phyloP scores from a whole-genome alignment of 1,140 invertebrate genomes.

The Lethrus apterus region DNA sequence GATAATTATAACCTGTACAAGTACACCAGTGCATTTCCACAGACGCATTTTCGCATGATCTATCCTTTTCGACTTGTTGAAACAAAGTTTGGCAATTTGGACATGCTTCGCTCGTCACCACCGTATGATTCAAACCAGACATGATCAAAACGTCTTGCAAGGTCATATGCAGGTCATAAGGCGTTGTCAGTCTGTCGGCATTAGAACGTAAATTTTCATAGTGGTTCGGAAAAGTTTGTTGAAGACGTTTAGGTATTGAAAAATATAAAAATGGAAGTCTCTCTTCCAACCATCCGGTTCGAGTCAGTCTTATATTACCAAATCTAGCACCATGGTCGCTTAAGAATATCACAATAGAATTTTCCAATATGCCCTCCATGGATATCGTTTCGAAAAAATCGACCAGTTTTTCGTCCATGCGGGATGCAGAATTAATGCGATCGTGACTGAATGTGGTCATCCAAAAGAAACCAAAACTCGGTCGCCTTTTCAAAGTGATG shows the following conservation, averaged over 20 bases:
- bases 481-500: slow-evolving; percentile 45
- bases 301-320: slow-evolving; percentile 61
- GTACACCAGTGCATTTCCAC: slow-evolving; percentile 73
- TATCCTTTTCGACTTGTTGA: slow-evolving; percentile 49
- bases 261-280: slow-evolving; percentile 71
- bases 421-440: slow-evolving; percentile 49
- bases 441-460: slow-evolving; percentile 56
- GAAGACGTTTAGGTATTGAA: slow-evolving; percentile 61
- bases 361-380: slow-evolving; percentile 44
- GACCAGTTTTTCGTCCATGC: slow-evolving; percentile 49
- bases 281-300: slow-evolving; percentile 76
- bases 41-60: slow-evolving; percentile 66
- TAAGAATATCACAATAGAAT: slow-evolving; percentile 59
- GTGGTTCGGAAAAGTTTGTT: slow-evolving; percentile 48
- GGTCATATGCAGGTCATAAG: slow-evolving; percentile 68
- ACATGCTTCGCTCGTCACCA: slow-evolving; percentile 46
- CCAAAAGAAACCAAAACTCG: slow-evolving; percentile 65
- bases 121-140: slow-evolving; percentile 40
- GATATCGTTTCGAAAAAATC: slow-evolving; percentile 43
- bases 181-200: slow-evolving; percentile 55
- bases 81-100: slow-evolving; percentile 62
- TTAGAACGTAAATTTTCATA: slow-evolving; percentile 57
- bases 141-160: slow-evolving; percentile 41
- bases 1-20: slow-evolving; percentile 49
- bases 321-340: slow-evolving; percentile 83